These are phyloP conservation scores for Spea bombifrons DNA, from an alignment of 2,113 vertebrate species.

Conservation along the genomic window DNA sequence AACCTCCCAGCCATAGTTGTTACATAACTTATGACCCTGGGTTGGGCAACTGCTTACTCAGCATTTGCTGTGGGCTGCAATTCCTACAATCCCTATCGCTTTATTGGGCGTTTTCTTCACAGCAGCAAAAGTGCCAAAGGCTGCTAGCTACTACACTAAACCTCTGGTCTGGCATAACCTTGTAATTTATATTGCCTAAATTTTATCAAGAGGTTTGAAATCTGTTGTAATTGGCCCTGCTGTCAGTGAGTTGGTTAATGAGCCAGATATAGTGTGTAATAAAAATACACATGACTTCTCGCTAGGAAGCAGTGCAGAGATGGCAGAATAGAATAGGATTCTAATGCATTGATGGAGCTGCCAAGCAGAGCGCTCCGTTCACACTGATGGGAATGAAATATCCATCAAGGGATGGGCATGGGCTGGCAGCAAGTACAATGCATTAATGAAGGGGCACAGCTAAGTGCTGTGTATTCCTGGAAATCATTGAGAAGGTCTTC, in stretches of 20 bases:
- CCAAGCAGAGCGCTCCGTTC: constrained; percentile 30
- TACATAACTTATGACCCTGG: too few relatives aligned
- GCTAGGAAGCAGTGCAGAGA: background rate
- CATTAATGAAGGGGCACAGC: constrained; percentile 35
- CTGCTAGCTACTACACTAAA: too few relatives aligned
- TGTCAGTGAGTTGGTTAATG: background rate
- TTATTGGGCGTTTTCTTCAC: too few relatives aligned
- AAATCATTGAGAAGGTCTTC: constrained; percentile 43
- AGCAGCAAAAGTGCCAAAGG: too few relatives aligned
- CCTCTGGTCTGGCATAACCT: too few relatives aligned
- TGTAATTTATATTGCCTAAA: too few relatives aligned
- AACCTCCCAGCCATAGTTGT: too few relatives aligned
- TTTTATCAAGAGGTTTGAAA: too few relatives aligned
- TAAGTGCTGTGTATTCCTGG: constrained; percentile 45
- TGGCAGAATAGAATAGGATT: constrained; percentile 17
- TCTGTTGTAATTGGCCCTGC: background rate
- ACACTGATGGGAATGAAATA: constrained; percentile 40
- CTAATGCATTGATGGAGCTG: constrained; percentile 37
- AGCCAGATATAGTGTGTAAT: background rate
- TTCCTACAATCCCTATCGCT: too few relatives aligned
- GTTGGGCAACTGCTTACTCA: too few relatives aligned
- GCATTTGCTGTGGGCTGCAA: too few relatives aligned
- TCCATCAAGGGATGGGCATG: constrained; percentile 43
- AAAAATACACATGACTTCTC: background rate
- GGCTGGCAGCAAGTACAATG: constrained; percentile 42